A percentile compares a stretch with the other conserved stretches of the same genome.
Conservation (phyloP, 2,888 invertebrate species). For the Galerucella nymphaeae region DNA sequence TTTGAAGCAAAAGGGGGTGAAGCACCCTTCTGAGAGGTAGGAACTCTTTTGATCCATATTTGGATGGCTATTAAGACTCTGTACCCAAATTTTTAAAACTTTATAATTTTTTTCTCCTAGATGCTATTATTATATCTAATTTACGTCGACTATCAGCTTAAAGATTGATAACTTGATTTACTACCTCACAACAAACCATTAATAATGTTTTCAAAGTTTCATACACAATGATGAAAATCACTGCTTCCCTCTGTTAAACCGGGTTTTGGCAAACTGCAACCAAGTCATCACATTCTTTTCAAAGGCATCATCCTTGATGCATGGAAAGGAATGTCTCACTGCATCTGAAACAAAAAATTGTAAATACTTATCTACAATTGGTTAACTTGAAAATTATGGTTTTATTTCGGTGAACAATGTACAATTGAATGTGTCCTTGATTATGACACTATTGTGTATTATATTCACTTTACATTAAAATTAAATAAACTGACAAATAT, state of each 20-base stretch:
- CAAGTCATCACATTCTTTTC: constrained; percentile 1
- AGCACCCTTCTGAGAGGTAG: background rate
- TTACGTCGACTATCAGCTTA: constrained; percentile 10
- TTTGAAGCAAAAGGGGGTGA: no score
- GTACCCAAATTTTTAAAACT: constrained; percentile 4
- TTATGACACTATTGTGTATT: no score
- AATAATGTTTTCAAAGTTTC: background rate
- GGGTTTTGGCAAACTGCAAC: background rate
- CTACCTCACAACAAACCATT: background rate
- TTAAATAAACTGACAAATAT: no score
- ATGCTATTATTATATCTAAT: constrained; percentile 6
- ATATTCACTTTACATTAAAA: no score
- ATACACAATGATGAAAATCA: background rate
- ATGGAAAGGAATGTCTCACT: no score
- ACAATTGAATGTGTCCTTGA: no score
- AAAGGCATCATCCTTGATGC: background rate
- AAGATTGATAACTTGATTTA: no score
- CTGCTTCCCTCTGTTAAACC: constrained; percentile 1
- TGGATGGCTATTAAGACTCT: background rate
- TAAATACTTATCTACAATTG: background rate
- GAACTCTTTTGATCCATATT: constrained; percentile 15
- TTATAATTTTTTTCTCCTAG: constrained; percentile 9
- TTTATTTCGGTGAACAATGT: no score
- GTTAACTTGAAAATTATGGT: no score
- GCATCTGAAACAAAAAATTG: background rate